Base-by-base conservation (phyloP, 2,113 vertebrate genomes). In the Odontophorus gujanensis region DNA sequence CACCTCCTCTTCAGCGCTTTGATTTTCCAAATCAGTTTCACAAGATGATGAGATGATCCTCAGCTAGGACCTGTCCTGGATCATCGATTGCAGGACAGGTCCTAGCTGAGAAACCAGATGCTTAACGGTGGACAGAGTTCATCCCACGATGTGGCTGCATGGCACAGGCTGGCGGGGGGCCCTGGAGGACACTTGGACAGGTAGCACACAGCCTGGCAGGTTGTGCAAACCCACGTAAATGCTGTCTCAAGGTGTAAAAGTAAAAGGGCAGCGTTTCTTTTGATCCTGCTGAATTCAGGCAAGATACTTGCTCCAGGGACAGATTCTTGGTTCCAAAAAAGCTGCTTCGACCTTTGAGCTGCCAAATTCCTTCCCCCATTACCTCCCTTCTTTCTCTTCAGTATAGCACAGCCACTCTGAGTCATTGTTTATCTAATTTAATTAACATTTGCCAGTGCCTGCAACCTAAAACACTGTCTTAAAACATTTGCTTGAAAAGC, bases 381-480 rank as follows among this genome's bases (percentile, higher is more conserved):
- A 90, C 48, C 76, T 87, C 91, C 88, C 58, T 71, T 94, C 78
- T 84, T 96, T 95, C 88, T 96, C 93, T 96, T 55, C 92, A 93
- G 76, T 88, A 73, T 82, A 96, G 68, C 91, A 85, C 95, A 97
- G 96, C 96, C 96, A 95, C 93, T 96, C 91, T 93, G 98, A 98
- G 97, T 98, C 98, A 98, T 96, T 97, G 97, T 97, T 98, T 98
- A 97, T 96, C 93, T 97, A 98, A 98, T 98, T 97, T 96, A 98
- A 98, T 98, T 98, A 98, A 97, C 97, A 97, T 98, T 97, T 97
- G 96, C 96, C 92, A 97, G 92, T 95, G 96, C 97, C 81, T 96
- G 87, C 97, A 97, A 97, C 97, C 95, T 98, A 95, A 97, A 97
- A 96, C 94, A 96, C 96, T 97, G 96, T 97, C 97, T 98, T 97